Conservation (phyloP, 23 tunicate species). For the Styela clava region DNA sequence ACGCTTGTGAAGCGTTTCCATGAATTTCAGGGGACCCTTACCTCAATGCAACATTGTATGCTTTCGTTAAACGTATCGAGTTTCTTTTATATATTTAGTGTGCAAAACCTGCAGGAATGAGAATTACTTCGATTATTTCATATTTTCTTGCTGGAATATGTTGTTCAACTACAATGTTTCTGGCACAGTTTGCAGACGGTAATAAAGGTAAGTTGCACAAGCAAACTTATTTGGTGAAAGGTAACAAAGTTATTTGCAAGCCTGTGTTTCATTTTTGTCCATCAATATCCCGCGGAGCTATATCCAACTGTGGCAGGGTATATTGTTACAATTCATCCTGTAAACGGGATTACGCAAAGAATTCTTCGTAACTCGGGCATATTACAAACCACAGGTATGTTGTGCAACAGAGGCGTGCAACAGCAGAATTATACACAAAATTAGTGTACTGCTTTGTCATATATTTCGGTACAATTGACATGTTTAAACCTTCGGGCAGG, state of each 20-base stretch:
- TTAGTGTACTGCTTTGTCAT: too few species aligned
- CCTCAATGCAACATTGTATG: constrained; percentile 47
- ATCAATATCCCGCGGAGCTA: constrained; percentile 57
- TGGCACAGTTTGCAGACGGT: constrained; percentile 38
- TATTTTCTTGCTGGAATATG: constrained; percentile 15
- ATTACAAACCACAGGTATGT: too few species aligned
- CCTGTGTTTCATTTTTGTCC: constrained; percentile 31
- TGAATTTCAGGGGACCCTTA: constrained; percentile 49
- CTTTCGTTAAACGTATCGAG: constrained; percentile 40
- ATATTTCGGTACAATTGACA: too few species aligned
- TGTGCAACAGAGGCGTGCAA: too few species aligned
- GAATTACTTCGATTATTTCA: neutral
- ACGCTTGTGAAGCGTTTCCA: neutral
- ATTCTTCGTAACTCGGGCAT: too few species aligned
- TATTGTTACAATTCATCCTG: too few species aligned
- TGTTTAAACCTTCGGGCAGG: too few species aligned
- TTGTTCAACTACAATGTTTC: constrained; percentile 39
- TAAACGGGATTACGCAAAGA: too few species aligned
- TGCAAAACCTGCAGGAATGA: constrained; percentile 7
- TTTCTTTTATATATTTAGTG: neutral
- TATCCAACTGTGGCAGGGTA: constrained; percentile 80
- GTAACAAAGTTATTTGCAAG: constrained; percentile 39
- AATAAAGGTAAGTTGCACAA: constrained; percentile 47
- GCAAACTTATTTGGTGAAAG: too few species aligned
- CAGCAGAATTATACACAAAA: too few species aligned